phyloP scores from a whole-genome alignment of 2,113 vertebrate genomes.

The Alouatta palliata region DNA sequence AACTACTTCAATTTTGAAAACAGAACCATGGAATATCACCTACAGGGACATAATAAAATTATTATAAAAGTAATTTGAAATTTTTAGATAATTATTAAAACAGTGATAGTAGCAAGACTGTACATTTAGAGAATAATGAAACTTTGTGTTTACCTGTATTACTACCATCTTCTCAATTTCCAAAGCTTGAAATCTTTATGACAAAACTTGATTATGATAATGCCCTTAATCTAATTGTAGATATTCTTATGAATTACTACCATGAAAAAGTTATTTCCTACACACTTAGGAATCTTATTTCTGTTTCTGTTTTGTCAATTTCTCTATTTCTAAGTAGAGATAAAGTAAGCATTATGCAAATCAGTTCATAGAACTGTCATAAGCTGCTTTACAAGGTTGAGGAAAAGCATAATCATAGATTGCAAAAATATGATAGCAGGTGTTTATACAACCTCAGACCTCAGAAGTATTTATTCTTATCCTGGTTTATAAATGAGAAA shows the following conservation, averaged over 20 bases:
- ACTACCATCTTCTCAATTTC: neutral
- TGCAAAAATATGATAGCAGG: neutral
- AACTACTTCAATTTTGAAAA: neutral
- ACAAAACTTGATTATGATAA: neutral
- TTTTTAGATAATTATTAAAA: too few relatives aligned
- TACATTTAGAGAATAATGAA: neutral
- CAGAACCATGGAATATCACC: neutral
- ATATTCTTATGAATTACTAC: neutral
- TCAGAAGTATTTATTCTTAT: neutral
- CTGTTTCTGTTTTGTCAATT: neutral
- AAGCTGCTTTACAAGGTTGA: neutral
- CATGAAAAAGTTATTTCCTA: neutral
- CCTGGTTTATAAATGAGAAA: neutral
- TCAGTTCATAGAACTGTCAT: neutral
- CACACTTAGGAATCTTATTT: neutral
- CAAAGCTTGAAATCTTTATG: neutral
- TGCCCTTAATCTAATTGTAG: too few relatives aligned
- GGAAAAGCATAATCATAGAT: neutral
- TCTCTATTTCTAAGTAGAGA: neutral
- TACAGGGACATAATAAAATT: neutral
- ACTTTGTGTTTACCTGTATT: neutral
- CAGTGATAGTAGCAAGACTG: neutral
- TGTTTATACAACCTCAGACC: neutral
- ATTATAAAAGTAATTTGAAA: neutral
- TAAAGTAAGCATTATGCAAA: neutral